Base-by-base conservation (phyloP, 2,113 vertebrate species). In the Rattus norvegicus region DNA sequence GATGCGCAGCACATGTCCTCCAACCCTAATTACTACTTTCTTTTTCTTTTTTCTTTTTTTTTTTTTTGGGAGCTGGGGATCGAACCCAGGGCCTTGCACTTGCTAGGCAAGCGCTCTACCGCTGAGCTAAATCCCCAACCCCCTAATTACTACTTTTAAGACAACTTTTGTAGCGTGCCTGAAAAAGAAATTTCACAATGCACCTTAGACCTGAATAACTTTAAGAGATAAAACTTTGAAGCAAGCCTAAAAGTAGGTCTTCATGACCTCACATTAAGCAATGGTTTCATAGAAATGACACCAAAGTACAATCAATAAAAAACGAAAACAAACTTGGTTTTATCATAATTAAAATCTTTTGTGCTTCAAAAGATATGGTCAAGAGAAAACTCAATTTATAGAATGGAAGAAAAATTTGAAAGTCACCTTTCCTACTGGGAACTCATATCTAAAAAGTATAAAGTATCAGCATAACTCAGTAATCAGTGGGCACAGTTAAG, bases 331-430 rank as follows among this genome's bases (percentile, higher is more conserved):
- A n/a, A 14, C 70, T n/a, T 63, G 16, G 43, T 89, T 95, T 94
- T 30, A 73, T 95, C 33, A 20, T 76, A 92, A 85, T 92, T 85
- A 17, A 94, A 95, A 90, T 89, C 1, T 76, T 90, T 65, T 92
- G 36, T 88, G 12, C 26, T 92, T 96, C 20, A 79, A 75, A 95
- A n/a, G 24, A 88, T 33, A 70, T 5, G 43, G 36, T 73, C 17
- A 93, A 84, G n/a, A 63, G 14, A 73, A 91, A 95, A 73, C 9
- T 96, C 28, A 93, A 36, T 17, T 5, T 7, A 73, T 5, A 91
- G n/a, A 75, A 36, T 52, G 12, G 19, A 28, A 47, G 75, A 87
- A 88, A 80, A 75, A 19, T 61, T 86, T 75, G 22, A 61, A 94
- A 95, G 61, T 52, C 52, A 81, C 39, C 26, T 61, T 36, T 75